A percentile compares a stretch with the other conserved stretches of the same genome.
Conservation (phyloP, 2,113 vertebrate species). For the Syngnathus scovelli region DNA sequence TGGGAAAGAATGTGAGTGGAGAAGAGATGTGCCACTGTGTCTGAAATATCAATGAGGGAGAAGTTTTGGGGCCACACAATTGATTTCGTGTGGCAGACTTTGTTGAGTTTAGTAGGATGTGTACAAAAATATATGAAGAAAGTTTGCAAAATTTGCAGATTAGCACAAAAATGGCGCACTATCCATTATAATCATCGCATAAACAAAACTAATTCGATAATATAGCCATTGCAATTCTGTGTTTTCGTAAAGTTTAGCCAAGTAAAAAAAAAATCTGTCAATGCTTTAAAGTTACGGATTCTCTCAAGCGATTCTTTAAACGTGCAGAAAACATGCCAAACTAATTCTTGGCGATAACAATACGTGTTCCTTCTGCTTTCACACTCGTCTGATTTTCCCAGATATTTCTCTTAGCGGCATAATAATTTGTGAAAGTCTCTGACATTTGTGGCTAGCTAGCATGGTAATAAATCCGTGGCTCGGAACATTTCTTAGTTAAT, state of each 20-base stretch:
- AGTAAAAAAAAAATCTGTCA: constrained; percentile 47
- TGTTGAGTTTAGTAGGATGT: background rate
- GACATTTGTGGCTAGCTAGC: constrained; percentile 97
- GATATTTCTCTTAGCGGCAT: constrained; percentile 86
- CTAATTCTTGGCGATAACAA: constrained; percentile 71
- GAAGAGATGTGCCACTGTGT: constrained; percentile 63
- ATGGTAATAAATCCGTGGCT: constrained; percentile 99
- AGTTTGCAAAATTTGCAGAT: too few relatives aligned
- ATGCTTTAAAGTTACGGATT: constrained; percentile 41
- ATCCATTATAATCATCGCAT: background rate
- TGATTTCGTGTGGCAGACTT: background rate
- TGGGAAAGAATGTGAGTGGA: constrained; percentile 60
- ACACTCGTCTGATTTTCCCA: constrained; percentile 75
- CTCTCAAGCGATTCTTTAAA: constrained; percentile 60
- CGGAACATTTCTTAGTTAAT: constrained; percentile 99
- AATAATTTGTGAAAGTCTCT: constrained; percentile 93
- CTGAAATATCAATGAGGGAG: constrained; percentile 67
- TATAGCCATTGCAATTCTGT: constrained; percentile 1
- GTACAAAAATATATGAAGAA: background rate
- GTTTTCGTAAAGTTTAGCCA: constrained; percentile 34
- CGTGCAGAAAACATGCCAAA: constrained; percentile 65
- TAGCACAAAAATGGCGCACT: too few relatives aligned
- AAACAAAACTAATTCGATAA: background rate
- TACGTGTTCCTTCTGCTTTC: constrained; percentile 70
- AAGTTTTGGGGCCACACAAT: constrained; percentile 36